phyloP scores from a whole-genome alignment of 2,888 invertebrate genomes.

The Beris morrisii region DNA sequence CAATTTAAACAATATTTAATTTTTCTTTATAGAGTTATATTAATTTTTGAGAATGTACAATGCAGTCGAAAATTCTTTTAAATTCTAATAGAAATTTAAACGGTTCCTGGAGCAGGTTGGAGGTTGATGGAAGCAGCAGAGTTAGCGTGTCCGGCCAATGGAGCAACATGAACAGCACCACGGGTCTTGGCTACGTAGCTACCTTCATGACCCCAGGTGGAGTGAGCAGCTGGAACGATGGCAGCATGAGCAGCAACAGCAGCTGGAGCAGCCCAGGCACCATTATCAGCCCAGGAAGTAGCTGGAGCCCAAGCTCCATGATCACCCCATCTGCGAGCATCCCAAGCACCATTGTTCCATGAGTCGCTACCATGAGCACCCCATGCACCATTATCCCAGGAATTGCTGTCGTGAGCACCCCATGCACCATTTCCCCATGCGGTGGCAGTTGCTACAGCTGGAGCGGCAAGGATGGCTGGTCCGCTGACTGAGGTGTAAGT shows the following conservation, averaged over 20 bases:
- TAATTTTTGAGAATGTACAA: too few relatives aligned
- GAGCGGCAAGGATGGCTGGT: conserved; percentile 35
- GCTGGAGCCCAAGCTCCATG: conserved; percentile 15
- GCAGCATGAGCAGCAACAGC: conserved; percentile 8
- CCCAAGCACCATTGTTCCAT: conserved; percentile 39
- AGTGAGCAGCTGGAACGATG: conserved; percentile 17
- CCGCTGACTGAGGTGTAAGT: conserved; percentile 43
- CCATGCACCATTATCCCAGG: conserved; percentile 18
- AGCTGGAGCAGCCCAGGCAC: conserved; percentile 18
- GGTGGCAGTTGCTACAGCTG: too few relatives aligned
- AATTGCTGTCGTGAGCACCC: conserved; percentile 8
- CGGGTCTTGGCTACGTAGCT: conserved; percentile 57
- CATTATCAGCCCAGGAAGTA: conserved; percentile 12
- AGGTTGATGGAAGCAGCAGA: conserved; percentile 48
- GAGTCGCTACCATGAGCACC: conserved; percentile 35
- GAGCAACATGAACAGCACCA: conserved; percentile 55
- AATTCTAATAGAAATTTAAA: conserved; percentile 10
- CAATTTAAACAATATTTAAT: too few relatives aligned
- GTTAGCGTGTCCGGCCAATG: conserved; percentile 53
- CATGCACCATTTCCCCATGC: too few relatives aligned
- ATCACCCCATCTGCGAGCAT: conserved; percentile 32
- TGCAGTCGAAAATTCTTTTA: too few relatives aligned
- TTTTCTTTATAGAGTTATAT: too few relatives aligned
- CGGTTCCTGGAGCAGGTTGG: conserved; percentile 57
- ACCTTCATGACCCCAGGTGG: conserved; percentile 41